Evolutionary conservation across 2,888 invertebrate genomes (phyloP), one percentile per base, ranked within the genome.

Genomic region (Drosophila monieri): DNA sequence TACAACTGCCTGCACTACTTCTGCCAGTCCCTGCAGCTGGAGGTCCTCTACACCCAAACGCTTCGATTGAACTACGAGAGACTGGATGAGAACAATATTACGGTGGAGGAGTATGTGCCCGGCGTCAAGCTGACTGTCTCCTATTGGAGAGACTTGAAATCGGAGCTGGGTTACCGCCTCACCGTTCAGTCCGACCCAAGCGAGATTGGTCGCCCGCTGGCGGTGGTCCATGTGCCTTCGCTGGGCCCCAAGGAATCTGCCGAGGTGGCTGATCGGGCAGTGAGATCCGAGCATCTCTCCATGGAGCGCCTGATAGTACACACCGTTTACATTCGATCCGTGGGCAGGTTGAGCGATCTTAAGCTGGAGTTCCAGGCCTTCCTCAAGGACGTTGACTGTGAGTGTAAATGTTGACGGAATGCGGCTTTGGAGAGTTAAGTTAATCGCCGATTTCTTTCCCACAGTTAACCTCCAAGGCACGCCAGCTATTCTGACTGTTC

Each of bases 291-390:
- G 91, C 95, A 97, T 86, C 93, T 99, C n/a, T 98, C 98, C 5
- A 96, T 99, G 95, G 99, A 99, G 92, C 95, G 97, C 37, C 93
- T 99, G 55, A 93, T 99, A 37, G 98, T 98, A 6, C 98, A 98
- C 90, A 98, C 98, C 0, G 98, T 99, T 78, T 98, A 99, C 89
- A 96, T 98, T 59, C 94, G 99, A 77, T 97, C 98, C 0, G 94
- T 96, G 56, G 95, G 96, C 74, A 93, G 98, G 44, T 93, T 98
- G 12, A 94, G 94, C 39, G 97, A 98, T 89, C 93, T 98, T 32
- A 96, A 96, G 90, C 94, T 96, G 73, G 92, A 92, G 75, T 92
- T 92, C 68, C 91, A 92, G 68, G 86, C 90, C 10, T 91, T 92
- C 57, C 90, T 95, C 30, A 95, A 95, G 89, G 94, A 95, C 78